These are phyloP conservation scores for Tarsius wallacei DNA, from an alignment of 2,797 vertebrate genomes.

Conservation along the genomic window DNA sequence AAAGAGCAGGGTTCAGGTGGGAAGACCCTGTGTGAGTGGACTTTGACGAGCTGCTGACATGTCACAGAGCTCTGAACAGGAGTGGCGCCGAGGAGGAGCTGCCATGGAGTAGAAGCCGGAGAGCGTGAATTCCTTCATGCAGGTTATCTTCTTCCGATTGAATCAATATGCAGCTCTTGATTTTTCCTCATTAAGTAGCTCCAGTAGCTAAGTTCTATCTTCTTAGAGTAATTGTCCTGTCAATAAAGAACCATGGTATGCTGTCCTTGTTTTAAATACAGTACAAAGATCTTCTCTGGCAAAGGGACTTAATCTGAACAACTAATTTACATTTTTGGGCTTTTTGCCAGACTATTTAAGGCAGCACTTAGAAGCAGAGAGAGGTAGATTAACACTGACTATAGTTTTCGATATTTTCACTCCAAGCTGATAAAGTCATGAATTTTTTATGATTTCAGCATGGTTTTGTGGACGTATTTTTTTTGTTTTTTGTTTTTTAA, in stretches of 20 bases:
- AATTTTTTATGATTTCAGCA: conserved; percentile 76
- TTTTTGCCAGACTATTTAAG: conserved; percentile 77
- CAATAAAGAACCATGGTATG: conserved; percentile 13
- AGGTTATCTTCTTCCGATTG: not conserved
- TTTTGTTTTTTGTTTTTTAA: not conserved
- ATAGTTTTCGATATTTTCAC: conserved; percentile 82
- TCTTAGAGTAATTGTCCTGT: conserved; percentile 79
- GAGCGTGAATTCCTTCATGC: not conserved
- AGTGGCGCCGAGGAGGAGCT: not conserved
- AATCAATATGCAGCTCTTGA: conserved; percentile 30
- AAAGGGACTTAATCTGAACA: conserved; percentile 85
- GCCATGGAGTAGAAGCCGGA: not conserved
- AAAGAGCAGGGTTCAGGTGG: not conserved
- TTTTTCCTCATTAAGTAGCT: conserved; percentile 78
- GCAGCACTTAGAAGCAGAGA: conserved; percentile 61
- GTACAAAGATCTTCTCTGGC: conserved; percentile 68
- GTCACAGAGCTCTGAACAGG: not conserved
- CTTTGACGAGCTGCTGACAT: not conserved
- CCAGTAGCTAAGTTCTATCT: conserved; percentile 53
- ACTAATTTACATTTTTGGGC: conserved; percentile 82
- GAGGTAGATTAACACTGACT: conserved; percentile 82
- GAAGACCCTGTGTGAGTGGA: not conserved
- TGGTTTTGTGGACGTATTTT: conserved; percentile 78
- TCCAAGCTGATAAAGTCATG: conserved; percentile 80
- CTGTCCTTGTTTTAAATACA: conserved; percentile 85